phyloP scores from a whole-genome alignment of 2,888 invertebrate genomes.

The Caenorhabditis sp. region DNA sequence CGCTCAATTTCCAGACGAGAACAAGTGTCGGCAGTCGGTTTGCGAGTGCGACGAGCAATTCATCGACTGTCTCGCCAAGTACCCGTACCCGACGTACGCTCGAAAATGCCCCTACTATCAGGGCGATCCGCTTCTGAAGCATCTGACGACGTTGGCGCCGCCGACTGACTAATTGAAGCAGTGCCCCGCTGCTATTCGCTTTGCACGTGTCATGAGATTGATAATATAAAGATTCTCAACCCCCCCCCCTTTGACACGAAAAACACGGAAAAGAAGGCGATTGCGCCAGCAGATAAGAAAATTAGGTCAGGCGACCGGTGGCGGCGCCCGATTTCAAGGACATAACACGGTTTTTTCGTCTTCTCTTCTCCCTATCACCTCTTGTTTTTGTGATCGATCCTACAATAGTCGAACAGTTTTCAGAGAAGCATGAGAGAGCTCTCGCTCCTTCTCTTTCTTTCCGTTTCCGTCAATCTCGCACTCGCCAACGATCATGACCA shows the following conservation, averaged over 20 bases:
- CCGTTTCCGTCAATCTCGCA: not conserved
- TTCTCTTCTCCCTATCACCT: not conserved
- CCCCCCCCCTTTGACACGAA: no score
- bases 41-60: constrained; percentile 50
- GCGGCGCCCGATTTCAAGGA: not conserved
- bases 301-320: not conserved
- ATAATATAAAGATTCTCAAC: not conserved
- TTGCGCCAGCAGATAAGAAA: not conserved
- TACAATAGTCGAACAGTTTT: no score
- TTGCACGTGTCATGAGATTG: no score
- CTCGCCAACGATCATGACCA: constrained; percentile 26
- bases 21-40: constrained; percentile 38
- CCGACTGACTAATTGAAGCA: no score
- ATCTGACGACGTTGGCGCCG: not conserved
- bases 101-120: constrained; percentile 40
- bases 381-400: not conserved
- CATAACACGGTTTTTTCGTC: not conserved
- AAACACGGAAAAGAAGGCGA: not conserved
- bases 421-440: constrained; percentile 21
- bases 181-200: not conserved
- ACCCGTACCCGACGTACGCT: constrained; percentile 31
- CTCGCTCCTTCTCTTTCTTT: constrained; percentile 7
- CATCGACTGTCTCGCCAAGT: constrained; percentile 50
- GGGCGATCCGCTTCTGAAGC: constrained; percentile 16
- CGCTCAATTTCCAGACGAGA: constrained; percentile 38